A percentile compares a stretch with the other conserved stretches of the same genome.
Evolutionary conservation across 2,797 vertebrate genomes (phyloP).

Genomic region (Coregonus suidteri): DNA sequence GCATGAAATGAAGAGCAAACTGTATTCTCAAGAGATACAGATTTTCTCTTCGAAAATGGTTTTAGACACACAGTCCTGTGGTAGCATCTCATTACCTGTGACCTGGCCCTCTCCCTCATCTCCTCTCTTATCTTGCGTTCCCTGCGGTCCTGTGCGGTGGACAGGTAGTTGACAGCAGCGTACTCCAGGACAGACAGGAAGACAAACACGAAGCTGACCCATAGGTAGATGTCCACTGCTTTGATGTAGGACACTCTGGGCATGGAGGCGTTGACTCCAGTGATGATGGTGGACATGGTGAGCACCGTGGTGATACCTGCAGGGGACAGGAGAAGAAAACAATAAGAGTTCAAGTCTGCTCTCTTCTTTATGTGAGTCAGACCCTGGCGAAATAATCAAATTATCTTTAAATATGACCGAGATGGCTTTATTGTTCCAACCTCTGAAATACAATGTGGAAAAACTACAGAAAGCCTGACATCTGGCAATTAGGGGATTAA

Average conservation of each 20-base stretch:
- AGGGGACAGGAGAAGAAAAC: neutral
- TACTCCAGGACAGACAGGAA: constrained; percentile 82
- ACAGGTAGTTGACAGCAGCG: constrained; percentile 85
- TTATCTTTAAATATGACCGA: neutral
- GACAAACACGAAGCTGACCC: constrained; percentile 84
- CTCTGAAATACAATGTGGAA: neutral
- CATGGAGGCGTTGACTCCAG: constrained; percentile 82
- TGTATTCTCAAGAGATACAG: neutral
- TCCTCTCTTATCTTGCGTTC: constrained; percentile 83
- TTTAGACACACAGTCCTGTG: no score
- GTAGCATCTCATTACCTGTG: constrained; percentile 51
- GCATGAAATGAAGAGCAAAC: neutral
- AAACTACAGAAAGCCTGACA: neutral
- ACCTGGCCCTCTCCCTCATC: constrained; percentile 72
- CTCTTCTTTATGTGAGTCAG: neutral
- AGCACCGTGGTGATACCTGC: constrained; percentile 82
- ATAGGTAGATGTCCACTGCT: constrained; percentile 82
- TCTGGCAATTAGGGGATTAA: neutral
- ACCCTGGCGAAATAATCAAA: neutral
- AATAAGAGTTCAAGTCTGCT: constrained; percentile 18
- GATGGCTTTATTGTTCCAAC: neutral
- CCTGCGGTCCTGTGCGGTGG: constrained; percentile 84
- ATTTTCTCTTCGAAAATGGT: no score
- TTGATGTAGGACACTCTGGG: constrained; percentile 82
- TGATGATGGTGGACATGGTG: constrained; percentile 84